These are phyloP conservation scores for Hedya salicella DNA, from an alignment of 2,888 invertebrate genomes.

Conservation along the genomic window DNA sequence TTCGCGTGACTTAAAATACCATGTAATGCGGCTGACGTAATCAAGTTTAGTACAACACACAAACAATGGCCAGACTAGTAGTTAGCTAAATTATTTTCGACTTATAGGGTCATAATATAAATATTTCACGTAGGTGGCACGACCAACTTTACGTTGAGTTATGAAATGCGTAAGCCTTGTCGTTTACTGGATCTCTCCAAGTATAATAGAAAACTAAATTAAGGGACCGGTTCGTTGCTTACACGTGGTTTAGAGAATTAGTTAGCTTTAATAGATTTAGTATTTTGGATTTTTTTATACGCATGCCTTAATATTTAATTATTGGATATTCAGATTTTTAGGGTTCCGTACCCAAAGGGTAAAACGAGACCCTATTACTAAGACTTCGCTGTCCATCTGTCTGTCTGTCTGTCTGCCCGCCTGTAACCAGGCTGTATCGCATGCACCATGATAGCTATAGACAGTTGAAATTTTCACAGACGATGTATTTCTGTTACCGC, in stretches of 20 bases:
- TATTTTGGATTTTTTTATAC: too few relatives aligned
- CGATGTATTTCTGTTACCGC: too few relatives aligned
- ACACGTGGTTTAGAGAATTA: background rate
- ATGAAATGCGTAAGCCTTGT: conserved; percentile 51
- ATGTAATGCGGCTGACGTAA: conserved; percentile 54
- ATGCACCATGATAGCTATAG: too few relatives aligned
- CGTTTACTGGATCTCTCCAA: conserved; percentile 20
- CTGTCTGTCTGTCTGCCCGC: too few relatives aligned
- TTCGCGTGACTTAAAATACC: conserved; percentile 57
- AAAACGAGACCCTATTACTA: too few relatives aligned
- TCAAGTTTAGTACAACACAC: conserved; percentile 42
- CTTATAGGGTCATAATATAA: conserved; percentile 69
- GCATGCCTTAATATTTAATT: too few relatives aligned
- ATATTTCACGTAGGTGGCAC: conserved; percentile 59
- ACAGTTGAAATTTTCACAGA: too few relatives aligned
- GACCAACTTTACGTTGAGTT: conserved; percentile 52
- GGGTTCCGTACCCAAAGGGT: too few relatives aligned
- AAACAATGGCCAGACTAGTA: conserved; percentile 60
- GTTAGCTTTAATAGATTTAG: too few relatives aligned
- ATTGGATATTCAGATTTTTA: too few relatives aligned
- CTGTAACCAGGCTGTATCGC: too few relatives aligned
- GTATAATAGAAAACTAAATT: conserved; percentile 28
- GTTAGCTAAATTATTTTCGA: conserved; percentile 62
- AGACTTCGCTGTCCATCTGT: too few relatives aligned
- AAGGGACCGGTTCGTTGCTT: conserved; percentile 4